A percentile compares a stretch with the other conserved stretches of the same genome.
phyloP scores from a whole-genome alignment of 1,140 invertebrate genomes.

The Ostrea denselamellosa region DNA sequence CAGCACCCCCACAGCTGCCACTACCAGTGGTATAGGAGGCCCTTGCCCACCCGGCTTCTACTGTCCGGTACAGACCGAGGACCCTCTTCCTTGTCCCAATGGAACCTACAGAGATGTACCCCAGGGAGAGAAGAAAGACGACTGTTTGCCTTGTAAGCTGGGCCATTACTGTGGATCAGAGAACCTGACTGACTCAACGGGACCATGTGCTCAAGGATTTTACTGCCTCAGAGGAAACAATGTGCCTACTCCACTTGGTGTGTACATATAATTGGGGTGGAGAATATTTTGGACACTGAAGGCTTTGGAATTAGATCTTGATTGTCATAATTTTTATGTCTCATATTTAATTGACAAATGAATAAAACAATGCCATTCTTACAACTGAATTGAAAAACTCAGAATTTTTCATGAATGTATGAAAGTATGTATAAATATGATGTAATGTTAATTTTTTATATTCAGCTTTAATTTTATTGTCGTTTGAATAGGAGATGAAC shows the following conservation, averaged over 20 bases:
- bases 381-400: too few relatives aligned
- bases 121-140: conserved; percentile 52
- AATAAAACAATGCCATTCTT: too few relatives aligned
- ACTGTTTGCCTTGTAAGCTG: conserved; percentile 71
- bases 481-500: conserved; percentile 65
- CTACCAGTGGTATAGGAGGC: conserved; percentile 72
- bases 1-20: conserved; percentile 68
- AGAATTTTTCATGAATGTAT: too few relatives aligned
- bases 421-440: too few relatives aligned
- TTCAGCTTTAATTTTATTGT: not conserved
- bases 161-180: conserved; percentile 72
- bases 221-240: conserved; percentile 72
- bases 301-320: too few relatives aligned
- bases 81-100: conserved; percentile 71
- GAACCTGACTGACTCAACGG: conserved; percentile 65
- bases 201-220: conserved; percentile 72
- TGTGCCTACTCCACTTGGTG: conserved; percentile 70
- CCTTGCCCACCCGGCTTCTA: conserved; percentile 74
- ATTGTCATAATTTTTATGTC: too few relatives aligned
- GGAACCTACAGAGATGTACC: conserved; percentile 71
- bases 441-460: too few relatives aligned
- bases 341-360: too few relatives aligned
- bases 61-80: conserved; percentile 70
- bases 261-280: not conserved
- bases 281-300: too few relatives aligned